Conservation (phyloP, 2,113 vertebrate species). For the Nycticorax nycticorax region DNA sequence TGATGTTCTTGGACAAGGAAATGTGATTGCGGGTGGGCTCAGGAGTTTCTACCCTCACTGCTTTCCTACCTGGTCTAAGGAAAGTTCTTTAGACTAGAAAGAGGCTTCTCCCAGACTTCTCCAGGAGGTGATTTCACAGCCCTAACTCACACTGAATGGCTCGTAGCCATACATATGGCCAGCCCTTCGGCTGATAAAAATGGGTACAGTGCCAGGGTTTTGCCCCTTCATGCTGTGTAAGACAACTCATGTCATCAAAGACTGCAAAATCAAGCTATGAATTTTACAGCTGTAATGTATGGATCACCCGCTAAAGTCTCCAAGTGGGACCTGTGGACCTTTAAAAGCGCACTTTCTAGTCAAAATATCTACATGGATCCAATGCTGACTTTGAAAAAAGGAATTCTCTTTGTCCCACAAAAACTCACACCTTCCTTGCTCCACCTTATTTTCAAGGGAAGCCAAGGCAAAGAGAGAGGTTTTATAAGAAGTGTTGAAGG, state of each 20-base stretch:
- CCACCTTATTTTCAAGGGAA: neutral
- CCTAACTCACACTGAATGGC: neutral
- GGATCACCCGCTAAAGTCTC: neutral
- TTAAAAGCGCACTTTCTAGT: neutral
- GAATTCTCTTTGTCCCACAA: neutral
- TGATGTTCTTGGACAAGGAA: constrained; percentile 73
- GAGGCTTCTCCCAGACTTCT: neutral
- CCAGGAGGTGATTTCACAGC: neutral
- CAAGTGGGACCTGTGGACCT: neutral
- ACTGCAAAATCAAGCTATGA: neutral
- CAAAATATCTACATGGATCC: neutral
- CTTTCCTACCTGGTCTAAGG: constrained; percentile 29
- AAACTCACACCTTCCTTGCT: neutral
- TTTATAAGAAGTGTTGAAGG: neutral
- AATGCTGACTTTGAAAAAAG: neutral
- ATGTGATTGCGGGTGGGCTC: constrained; percentile 63
- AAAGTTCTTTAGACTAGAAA: constrained; percentile 10
- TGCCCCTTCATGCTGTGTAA: neutral
- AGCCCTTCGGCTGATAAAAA: neutral
- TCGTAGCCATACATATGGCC: neutral
- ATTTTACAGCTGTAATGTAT: neutral
- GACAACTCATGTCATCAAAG: neutral
- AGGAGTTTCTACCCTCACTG: neutral
- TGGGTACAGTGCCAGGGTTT: neutral
- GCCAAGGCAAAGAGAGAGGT: neutral